Base-by-base conservation (phyloP, 2,888 invertebrate species). In the Keiferia lycopersicella region DNA sequence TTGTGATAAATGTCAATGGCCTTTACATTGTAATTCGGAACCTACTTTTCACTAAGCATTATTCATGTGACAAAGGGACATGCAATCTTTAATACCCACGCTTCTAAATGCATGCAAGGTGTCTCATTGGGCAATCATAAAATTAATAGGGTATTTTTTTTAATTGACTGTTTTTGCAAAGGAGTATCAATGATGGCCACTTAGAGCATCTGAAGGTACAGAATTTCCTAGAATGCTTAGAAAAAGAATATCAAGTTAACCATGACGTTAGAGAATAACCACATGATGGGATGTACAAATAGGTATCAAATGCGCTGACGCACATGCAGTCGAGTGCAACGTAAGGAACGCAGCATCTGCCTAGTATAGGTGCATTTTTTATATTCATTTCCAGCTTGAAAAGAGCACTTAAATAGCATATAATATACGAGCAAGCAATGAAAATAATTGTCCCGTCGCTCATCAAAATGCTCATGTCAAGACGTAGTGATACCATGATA, bases 1-100 rank as follows among this genome's bases (percentile, higher is more conserved):
- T 56, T 34, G 34, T 34, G 56, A 56, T 34, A 56, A 56, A 56
- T 56, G 34, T 34, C 56, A 56, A 56, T 56, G 30, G 30, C 26
- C 26, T 16, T 26, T 10, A n/a, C 2, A 34, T 56, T 56, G n/a
- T 56, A 56, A 34, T 16, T 16, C 16, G 30, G 16, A 51, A 51
- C 11, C 51, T 51, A 18, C 51, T 20, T 22, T 20, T 51, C 20
- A 51, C 45, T 45, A 45, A 45, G 45, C 14, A 45, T 14, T 45
- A 45, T 45, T 14, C 16, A 45, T 16, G 45, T 45, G 10, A 34
- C 45, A 45, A 45, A 45, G 45, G 41, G 41, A 11, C 14, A 41
- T 41, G 41, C n/a, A 41, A 41, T 34, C 34, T 34, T 34, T 34
- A 34, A 34, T 8, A 34, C 34, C 34, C 34, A 34, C 34, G 34